phyloP scores from a whole-genome alignment of 2,888 invertebrate species.

The Shargacucullia verbasci region DNA sequence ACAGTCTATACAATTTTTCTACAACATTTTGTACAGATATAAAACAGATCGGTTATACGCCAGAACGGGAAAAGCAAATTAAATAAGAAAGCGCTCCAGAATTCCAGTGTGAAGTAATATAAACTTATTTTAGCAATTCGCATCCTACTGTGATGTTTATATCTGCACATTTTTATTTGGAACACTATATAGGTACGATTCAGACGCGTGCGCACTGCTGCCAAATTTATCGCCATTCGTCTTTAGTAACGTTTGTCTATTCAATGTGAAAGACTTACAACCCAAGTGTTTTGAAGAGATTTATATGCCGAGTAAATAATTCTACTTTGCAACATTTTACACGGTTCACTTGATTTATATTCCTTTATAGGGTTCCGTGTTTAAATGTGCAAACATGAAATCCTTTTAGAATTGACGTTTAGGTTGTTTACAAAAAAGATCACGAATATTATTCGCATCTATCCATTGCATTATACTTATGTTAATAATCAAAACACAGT shows the following conservation, averaged over 20 bases:
- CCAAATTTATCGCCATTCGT: conserved; percentile 65
- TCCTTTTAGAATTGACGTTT: conserved; percentile 2
- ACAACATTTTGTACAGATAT: conserved; percentile 4
- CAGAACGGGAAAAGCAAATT: conserved; percentile 30
- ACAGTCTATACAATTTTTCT: conserved; percentile 3
- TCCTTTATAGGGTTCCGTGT: conserved; percentile 22
- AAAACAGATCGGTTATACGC: conserved; percentile 10
- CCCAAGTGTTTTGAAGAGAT: conserved; percentile 60
- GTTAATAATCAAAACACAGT: too few species aligned
- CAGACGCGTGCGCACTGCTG: conserved; percentile 52
- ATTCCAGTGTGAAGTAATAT: conserved; percentile 49
- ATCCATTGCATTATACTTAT: too few species aligned
- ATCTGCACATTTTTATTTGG: conserved; percentile 61
- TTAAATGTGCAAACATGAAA: background rate
- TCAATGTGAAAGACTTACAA: conserved; percentile 58
- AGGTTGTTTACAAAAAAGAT: background rate
- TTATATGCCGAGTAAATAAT: conserved; percentile 65
- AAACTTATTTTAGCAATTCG: conserved; percentile 46
- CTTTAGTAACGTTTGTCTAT: conserved; percentile 58
- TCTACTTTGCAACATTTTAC: conserved; percentile 53
- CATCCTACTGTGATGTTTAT: conserved; percentile 55
- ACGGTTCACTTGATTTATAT: conserved; percentile 57
- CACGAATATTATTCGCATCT: background rate
- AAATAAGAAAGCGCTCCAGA: conserved; percentile 26
- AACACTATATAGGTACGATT: conserved; percentile 40